phyloP scores from a whole-genome alignment of 30 jellyfish, hydroid and myxozoan genomes.

The Aurelia coerulea region DNA sequence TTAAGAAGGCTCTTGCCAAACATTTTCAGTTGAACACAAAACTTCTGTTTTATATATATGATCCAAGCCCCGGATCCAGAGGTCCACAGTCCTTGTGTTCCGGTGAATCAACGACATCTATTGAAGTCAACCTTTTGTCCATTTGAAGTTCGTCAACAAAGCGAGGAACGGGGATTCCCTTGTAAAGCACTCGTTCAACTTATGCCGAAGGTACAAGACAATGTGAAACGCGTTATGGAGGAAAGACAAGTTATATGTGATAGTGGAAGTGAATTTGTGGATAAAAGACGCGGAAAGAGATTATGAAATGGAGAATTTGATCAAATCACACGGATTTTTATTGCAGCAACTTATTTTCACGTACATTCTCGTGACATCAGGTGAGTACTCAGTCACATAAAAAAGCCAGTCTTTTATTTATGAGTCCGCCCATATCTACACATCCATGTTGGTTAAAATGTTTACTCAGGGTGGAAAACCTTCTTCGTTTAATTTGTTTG shows the following conservation, averaged over 20 bases:
- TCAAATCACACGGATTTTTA: slow-evolving; percentile 12
- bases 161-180: slow-evolving; percentile 73
- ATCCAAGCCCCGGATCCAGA: too few relatives aligned
- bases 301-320: slow-evolving; percentile 21
- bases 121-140: slow-evolving; percentile 36
- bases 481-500: too few relatives aligned
- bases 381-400: slow-evolving; percentile 1
- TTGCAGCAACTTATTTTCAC: slow-evolving; percentile 39
- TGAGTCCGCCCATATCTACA: too few relatives aligned
- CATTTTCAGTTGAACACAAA: too few relatives aligned
- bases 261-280: not conserved
- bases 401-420: too few relatives aligned
- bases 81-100: too few relatives aligned
- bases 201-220: slow-evolving; percentile 50
- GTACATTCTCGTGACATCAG: slow-evolving; percentile 33
- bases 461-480: too few relatives aligned
- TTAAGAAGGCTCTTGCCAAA: too few relatives aligned
- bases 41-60: too few relatives aligned
- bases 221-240: slow-evolving; percentile 1
- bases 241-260: not conserved
- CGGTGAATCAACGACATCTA: too few relatives aligned
- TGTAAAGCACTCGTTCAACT: slow-evolving; percentile 33
- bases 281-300: not conserved
- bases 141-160: slow-evolving; percentile 40
- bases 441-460: too few relatives aligned